A percentile compares a stretch with the other conserved stretches of the same genome.
Conservation (phyloP, 2,888 invertebrate genomes). For the Parnassius apollo region DNA sequence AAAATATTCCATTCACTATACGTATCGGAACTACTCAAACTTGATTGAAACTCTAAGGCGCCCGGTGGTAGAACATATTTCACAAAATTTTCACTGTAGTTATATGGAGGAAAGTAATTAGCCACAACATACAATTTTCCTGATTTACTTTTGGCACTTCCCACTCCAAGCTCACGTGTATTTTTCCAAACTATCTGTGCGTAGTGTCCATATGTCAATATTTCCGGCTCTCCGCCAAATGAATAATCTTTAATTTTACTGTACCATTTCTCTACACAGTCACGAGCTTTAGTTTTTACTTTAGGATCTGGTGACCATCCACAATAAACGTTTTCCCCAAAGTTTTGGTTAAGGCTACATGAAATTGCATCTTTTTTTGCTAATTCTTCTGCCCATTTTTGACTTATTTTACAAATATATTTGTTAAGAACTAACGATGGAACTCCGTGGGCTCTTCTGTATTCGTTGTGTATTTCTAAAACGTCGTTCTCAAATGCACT, state of each 20-base stretch:
- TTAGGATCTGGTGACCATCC: slow-evolving; percentile 85
- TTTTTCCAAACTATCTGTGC: slow-evolving; percentile 92
- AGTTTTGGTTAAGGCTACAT: slow-evolving; percentile 83
- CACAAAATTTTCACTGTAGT: slow-evolving; percentile 85
- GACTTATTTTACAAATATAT: slow-evolving; percentile 83
- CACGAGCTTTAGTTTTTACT: slow-evolving; percentile 83
- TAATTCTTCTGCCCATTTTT: slow-evolving; percentile 87
- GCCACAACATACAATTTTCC: slow-evolving; percentile 92
- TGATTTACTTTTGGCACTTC: slow-evolving; percentile 86
- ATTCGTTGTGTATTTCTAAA: slow-evolving; percentile 67
- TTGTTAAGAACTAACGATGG: slow-evolving; percentile 78
- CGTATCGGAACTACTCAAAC: slow-evolving; percentile 34
- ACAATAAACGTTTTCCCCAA: slow-evolving; percentile 87
- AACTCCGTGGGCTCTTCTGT: slow-evolving; percentile 69
- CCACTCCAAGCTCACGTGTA: slow-evolving; percentile 87
- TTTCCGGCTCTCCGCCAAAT: slow-evolving; percentile 84
- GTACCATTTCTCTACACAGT: slow-evolving; percentile 89
- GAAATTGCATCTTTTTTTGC: slow-evolving; percentile 83
- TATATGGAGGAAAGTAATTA: slow-evolving; percentile 92
- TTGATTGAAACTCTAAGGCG: slow-evolving; percentile 58
- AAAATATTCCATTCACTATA: slow-evolving; percentile 57
- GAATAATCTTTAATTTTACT: slow-evolving; percentile 86
- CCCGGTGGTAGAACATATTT: slow-evolving; percentile 84
- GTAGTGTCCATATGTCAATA: slow-evolving; percentile 84
- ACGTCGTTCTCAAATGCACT: slow-evolving; percentile 70